phyloP scores from a whole-genome alignment of 30 jellyfish, hydroid and myxozoan genomes.

The Cassiopea andromeda region DNA sequence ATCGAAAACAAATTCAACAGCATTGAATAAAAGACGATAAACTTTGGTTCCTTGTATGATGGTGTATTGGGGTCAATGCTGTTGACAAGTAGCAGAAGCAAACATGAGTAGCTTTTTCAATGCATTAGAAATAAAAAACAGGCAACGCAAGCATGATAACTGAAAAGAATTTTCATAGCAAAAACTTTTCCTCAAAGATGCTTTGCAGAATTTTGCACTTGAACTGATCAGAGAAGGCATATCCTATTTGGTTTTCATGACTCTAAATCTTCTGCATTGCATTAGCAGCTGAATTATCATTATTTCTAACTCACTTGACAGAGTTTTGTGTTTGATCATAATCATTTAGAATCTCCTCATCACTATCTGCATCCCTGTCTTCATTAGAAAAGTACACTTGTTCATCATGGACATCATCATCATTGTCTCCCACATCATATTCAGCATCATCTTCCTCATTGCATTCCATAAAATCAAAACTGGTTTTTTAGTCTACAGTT shows the following conservation, averaged over 20 bases:
- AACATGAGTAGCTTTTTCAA: neutral
- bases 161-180: neutral
- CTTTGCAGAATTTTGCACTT: neutral
- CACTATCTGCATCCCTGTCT: conserved; percentile 15
- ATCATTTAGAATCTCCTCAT: conserved; percentile 11
- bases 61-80: conserved; percentile 26
- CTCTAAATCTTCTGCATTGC: neutral
- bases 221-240: neutral
- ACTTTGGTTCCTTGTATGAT: conserved; percentile 41
- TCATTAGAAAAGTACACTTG: neutral
- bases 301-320: neutral
- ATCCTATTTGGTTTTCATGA: neutral
- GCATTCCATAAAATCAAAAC: neutral
- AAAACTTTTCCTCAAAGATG: neutral
- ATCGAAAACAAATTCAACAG: conserved; percentile 24
- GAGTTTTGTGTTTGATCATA: conserved; percentile 9
- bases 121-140: neutral
- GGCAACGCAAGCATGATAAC: neutral
- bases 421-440: neutral
- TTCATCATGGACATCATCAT: neutral
- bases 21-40: conserved; percentile 43
- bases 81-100: conserved; percentile 3
- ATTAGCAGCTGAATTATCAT: neutral
- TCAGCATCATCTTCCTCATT: neutral
- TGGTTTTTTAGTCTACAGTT: neutral